A percentile compares a stretch with the other conserved stretches of the same genome.
Evolutionary conservation across 2,113 vertebrate species (phyloP).

Genomic region (Sander lucioperca): DNA sequence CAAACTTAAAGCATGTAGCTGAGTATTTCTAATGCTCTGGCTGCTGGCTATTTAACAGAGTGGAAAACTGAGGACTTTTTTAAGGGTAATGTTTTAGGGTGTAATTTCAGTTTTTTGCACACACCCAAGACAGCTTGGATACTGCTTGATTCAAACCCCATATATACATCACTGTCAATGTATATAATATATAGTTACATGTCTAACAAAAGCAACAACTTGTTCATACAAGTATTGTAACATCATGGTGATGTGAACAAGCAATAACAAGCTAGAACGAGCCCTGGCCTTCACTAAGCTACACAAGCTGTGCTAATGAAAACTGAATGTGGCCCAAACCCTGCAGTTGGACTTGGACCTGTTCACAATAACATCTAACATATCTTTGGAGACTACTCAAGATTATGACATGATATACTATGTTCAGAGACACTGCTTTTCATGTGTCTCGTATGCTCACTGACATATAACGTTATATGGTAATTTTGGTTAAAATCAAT

Average conservation of each 20-base stretch:
- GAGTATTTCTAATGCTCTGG: background rate
- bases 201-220: background rate
- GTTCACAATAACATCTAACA: background rate
- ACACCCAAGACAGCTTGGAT: background rate
- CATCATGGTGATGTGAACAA: background rate
- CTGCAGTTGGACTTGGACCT: background rate
- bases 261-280: no score
- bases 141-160: background rate
- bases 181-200: background rate
- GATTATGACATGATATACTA: background rate
- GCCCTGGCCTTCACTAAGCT: background rate
- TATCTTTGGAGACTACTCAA: background rate
- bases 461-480: background rate
- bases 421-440: background rate
- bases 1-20: background rate
- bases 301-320: background rate
- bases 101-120: background rate
- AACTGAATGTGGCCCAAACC: background rate
- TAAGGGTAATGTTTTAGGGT: background rate
- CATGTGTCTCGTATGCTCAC: background rate
- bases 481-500: background rate
- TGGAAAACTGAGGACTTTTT: background rate
- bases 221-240: background rate
- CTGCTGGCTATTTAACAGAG: background rate
- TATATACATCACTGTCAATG: background rate